A percentile compares a stretch with the other conserved stretches of the same genome.
phyloP scores from a whole-genome alignment of 2,888 invertebrate species.

The Aricia artaxerxes region DNA sequence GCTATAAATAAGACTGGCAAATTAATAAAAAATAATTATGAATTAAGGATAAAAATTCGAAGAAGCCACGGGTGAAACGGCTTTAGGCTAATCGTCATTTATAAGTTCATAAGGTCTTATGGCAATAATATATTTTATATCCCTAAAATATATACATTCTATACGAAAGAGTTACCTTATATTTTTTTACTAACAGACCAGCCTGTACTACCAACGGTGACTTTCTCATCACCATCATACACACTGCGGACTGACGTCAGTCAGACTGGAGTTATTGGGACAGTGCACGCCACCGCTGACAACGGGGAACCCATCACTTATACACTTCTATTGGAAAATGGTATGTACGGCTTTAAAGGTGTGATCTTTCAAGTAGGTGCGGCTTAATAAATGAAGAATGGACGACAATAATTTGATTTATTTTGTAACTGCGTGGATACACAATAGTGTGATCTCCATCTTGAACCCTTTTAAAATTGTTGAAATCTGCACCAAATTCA shows the following conservation, averaged over 20 bases:
- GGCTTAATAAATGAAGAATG: not conserved
- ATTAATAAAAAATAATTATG: no score
- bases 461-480: no score
- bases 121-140: no score
- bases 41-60: no score
- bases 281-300: conserved; percentile 58
- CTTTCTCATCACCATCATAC: conserved; percentile 58
- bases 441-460: no score
- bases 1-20: no score
- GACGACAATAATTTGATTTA: not conserved
- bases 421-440: not conserved
- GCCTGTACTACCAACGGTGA: conserved; percentile 50
- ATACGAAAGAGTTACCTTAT: not conserved
- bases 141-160: no score
- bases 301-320: conserved; percentile 61
- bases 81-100: no score
- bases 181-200: conserved; percentile 44
- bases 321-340: conserved; percentile 52
- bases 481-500: no score
- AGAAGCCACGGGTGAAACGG: no score
- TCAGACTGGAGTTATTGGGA: conserved; percentile 58
- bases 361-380: not conserved
- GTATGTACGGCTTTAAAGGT: conserved; percentile 46
- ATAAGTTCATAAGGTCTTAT: no score
- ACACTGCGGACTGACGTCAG: conserved; percentile 51